Evolutionary conservation across 1,140 invertebrate genomes (phyloP).

Genomic region (Solen grandis): DNA sequence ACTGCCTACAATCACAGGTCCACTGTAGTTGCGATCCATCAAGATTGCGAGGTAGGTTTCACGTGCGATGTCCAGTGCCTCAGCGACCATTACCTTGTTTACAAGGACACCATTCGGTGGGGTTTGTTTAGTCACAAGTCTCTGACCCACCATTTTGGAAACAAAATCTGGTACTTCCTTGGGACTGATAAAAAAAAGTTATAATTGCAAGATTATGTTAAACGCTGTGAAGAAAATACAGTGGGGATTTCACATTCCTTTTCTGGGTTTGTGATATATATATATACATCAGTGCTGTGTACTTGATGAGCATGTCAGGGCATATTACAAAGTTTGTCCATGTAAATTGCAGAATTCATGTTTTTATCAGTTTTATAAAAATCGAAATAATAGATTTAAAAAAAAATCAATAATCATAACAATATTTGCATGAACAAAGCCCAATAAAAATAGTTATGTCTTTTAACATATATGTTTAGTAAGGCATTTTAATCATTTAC

Average conservation of each 20-base stretch:
- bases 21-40: constrained; percentile 89
- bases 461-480: too few relatives aligned
- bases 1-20: constrained; percentile 78
- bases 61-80: constrained; percentile 95
- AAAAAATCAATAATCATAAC: too few relatives aligned
- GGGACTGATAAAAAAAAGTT: constrained; percentile 90
- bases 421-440: too few relatives aligned
- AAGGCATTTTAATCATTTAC: neutral
- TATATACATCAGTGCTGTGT: neutral
- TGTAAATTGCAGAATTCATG: neutral
- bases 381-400: too few relatives aligned
- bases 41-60: constrained; percentile 99
- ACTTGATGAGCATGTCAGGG: neutral
- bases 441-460: too few relatives aligned
- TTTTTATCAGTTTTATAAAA: neutral
- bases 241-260: constrained; percentile 80
- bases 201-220: constrained; percentile 83
- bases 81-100: constrained; percentile 99
- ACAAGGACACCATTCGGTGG: constrained; percentile 95
- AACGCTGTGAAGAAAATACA: neutral
- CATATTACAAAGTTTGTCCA: neutral
- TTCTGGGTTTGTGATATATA: neutral
- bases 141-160: constrained; percentile 95
- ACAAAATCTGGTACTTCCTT: constrained; percentile 84
- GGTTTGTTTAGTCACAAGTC: constrained; percentile 98